Percentiles rank a stretch among this genome's conserved stretches.
Conservation (phyloP, 37 sponge, comb jelly and placozoan genomes). For the Axinella damicornis region DNA sequence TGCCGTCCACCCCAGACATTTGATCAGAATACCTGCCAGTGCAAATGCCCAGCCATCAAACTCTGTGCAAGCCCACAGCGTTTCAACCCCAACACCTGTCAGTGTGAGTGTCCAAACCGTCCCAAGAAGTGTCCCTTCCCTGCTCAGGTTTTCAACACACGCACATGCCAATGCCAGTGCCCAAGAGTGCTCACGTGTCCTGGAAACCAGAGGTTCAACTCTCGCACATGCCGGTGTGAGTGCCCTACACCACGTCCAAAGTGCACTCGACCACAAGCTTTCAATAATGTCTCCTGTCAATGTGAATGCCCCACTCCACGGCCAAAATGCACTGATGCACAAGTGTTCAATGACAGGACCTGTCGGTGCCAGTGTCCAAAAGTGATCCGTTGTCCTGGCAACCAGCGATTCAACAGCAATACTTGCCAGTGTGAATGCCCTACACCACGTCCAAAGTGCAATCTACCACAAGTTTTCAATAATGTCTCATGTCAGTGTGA, state of each 20-base stretch:
- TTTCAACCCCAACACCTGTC: constrained; percentile 39
- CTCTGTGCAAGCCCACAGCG: neutral
- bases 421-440: constrained; percentile 54
- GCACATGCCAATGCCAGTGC: constrained; percentile 46
- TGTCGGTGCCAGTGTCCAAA: constrained; percentile 34
- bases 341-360: constrained; percentile 9
- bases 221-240: constrained; percentile 9
- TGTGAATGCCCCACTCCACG: constrained; percentile 10
- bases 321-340: neutral
- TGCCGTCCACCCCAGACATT: neutral
- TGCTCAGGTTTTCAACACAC: neutral
- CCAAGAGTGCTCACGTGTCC: neutral
- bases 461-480: neutral
- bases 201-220: constrained; percentile 13
- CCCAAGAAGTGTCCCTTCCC: no score
- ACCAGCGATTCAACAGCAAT: constrained; percentile 20
- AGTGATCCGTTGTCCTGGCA: neutral
- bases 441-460: neutral
- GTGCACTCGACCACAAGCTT: neutral
- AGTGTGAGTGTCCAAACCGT: constrained; percentile 39
- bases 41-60: neutral
- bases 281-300: constrained; percentile 1
- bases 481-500: constrained; percentile 49
- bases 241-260: neutral
- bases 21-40: neutral